Evolutionary conservation across 2,888 invertebrate species (phyloP), one percentile per base, ranked within the genome.

Genomic region (Psococerastis gibbosa): DNA sequence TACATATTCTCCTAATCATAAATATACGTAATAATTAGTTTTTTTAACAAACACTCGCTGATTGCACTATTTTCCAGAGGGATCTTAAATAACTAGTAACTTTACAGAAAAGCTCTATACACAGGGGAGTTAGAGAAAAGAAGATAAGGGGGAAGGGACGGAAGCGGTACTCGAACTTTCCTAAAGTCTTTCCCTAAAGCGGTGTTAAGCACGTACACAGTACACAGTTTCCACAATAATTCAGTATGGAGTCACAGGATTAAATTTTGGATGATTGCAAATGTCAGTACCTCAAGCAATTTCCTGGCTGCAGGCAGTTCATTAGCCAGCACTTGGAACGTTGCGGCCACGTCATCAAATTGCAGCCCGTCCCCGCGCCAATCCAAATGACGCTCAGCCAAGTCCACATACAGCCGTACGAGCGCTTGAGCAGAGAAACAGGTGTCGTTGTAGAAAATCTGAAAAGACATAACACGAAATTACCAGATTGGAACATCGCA

Each of bases 381-480:
- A 52, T 68, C 68, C 46, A 67, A 61, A 16, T 67, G 67, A 49
- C 73, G 74, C 48, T 68, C 69, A 53, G 71, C 70, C 53, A 75
- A 68, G 60, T 80, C 80, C 52, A 87, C 68, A 74, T 85, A 79
- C 48, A 88, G 70, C 52, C 84, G 73, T 47, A 88, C 81, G 43
- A 91, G 66, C 17, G 88, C 85, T 65, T 85, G 80, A 46, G 84
- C 82, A 43, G 84, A 77, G 62, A 84, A 87, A 58, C 82, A 78
- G 35, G 88, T 82, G 62, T 89, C 89, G 47, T 76, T 71, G 59
- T 67, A 70, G 23, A 73, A 60, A 43, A 71, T 63, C 63, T 63
- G 49, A 2, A 50, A 44, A 31, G 42, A 43, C 32, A 44, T 48
- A 42, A 38, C 23, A 41, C 2, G n/a, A n/a, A n/a, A n/a, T n/a